Conservation (phyloP, 2,888 invertebrate species). For the Aphodius sticticus region DNA sequence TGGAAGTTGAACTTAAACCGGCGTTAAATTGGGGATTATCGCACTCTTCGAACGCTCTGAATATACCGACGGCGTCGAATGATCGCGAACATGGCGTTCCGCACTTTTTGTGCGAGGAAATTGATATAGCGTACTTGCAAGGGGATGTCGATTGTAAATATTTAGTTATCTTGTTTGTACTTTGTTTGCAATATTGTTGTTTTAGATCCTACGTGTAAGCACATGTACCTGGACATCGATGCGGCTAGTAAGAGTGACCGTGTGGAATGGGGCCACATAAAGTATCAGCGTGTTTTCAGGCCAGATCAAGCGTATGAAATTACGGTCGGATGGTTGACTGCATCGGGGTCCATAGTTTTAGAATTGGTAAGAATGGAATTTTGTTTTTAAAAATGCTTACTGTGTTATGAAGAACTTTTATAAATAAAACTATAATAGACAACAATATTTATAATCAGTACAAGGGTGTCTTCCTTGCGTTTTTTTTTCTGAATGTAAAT, state of each 20-base stretch:
- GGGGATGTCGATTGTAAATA: constrained; percentile 61
- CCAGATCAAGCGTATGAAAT: constrained; percentile 94
- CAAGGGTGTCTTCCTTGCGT: neutral
- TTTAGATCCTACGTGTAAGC: constrained; percentile 70
- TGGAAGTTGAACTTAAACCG: constrained; percentile 82
- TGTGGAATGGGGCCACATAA: constrained; percentile 94
- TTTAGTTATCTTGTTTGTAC: constrained; percentile 24
- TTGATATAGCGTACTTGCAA: constrained; percentile 67
- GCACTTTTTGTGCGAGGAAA: constrained; percentile 68
- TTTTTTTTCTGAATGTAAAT: constrained; percentile 6
- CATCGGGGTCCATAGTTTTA: constrained; percentile 92
- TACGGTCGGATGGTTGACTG: constrained; percentile 95
- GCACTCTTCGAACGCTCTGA: constrained; percentile 41
- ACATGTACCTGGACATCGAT: constrained; percentile 88
- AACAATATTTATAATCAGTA: too few relatives aligned
- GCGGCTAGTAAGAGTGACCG: constrained; percentile 85
- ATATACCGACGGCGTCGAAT: constrained; percentile 49
- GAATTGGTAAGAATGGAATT: constrained; percentile 73
- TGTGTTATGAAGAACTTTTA: neutral
- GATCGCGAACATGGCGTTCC: constrained; percentile 64
- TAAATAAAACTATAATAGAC: neutral
- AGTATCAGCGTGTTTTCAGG: constrained; percentile 88
- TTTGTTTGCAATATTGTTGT: constrained; percentile 16
- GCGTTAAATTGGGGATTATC: constrained; percentile 61
- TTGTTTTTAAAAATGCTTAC: constrained; percentile 29